Evolutionary conservation across 2,888 invertebrate genomes (phyloP), one percentile per base, ranked within the genome.

Genomic region (Drosophila pegasa): DNA sequence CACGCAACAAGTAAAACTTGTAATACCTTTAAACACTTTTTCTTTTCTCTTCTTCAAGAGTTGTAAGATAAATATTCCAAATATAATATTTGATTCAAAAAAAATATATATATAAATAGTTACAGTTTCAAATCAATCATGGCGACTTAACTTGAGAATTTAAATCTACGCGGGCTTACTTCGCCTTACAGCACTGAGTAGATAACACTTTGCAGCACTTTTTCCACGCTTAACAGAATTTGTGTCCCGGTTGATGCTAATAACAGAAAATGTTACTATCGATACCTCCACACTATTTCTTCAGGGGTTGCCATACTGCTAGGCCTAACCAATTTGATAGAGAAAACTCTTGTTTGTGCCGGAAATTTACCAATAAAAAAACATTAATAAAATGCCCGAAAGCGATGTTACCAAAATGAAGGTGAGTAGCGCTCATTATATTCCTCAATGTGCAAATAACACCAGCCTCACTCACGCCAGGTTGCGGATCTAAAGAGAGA

Each of bases 401-500:
- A 88, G 75, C 51, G 92, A 92, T 85, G 87, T 92, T 57, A 85
- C 88, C 3, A 92, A 92, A 89, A 91, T 92, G 92, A 92, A 92
- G 83, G 92, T 91, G 45, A 66, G 70, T 60, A 14, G 2, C 0
- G 7, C 43, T 6, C 2, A 10, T 20, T 7, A 3, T 9, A 37
- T 1, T 2, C 38, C 31, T 14, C 5, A 54, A 7, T 22, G 1
- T 14, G 0, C 7, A 27, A 61, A 27, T 16, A 35, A 47, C 4
- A 4, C 29, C 47, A 29, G 16, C 8, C 22, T 12, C 40, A 16
- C 5, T 9, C 3, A 16, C 43, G 54, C 2, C 54, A 97, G 95
- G 97, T 98, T 35, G 95, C 96, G 14, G 97, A 98, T 91, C 93
- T 98, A 80, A 96, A 96, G 87, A 95, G 95, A 83, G 97, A 97